Conservation (phyloP, 2,113 vertebrate genomes). For the Grantiella picta region DNA sequence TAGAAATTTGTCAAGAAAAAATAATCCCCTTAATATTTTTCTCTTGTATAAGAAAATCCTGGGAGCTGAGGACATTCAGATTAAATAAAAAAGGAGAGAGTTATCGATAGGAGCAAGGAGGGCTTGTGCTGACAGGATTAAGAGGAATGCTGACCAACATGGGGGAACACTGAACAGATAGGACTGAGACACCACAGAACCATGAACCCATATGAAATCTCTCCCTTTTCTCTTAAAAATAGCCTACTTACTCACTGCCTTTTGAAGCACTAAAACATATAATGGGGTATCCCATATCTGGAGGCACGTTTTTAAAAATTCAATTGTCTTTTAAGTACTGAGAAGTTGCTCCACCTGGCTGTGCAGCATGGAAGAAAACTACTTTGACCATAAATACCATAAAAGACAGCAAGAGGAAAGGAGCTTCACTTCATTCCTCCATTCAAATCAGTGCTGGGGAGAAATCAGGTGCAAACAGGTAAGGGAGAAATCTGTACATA, state of each 20-base stretch:
- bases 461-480: not conserved
- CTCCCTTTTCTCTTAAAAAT: not conserved
- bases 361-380: not conserved
- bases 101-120: not conserved
- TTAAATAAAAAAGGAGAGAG: not conserved
- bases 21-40: not conserved
- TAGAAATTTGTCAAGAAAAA: not conserved
- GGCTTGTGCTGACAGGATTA: not conserved
- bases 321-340: not conserved
- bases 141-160: not conserved
- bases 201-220: not conserved
- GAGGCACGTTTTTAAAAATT: not conserved
- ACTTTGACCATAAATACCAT: not conserved
- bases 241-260: not conserved
- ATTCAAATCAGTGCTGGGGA: not conserved
- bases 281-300: not conserved
- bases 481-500: not conserved
- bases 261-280: not conserved
- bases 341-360: not conserved
- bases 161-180: accelerated
- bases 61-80: not conserved
- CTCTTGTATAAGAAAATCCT: not conserved
- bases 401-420: not conserved
- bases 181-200: not conserved
- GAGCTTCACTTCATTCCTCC: not conserved